Evolutionary conservation across 2,888 invertebrate species (phyloP), one percentile per base, ranked within the genome.

Genomic region (Sepioteuthis lessoniana): DNA sequence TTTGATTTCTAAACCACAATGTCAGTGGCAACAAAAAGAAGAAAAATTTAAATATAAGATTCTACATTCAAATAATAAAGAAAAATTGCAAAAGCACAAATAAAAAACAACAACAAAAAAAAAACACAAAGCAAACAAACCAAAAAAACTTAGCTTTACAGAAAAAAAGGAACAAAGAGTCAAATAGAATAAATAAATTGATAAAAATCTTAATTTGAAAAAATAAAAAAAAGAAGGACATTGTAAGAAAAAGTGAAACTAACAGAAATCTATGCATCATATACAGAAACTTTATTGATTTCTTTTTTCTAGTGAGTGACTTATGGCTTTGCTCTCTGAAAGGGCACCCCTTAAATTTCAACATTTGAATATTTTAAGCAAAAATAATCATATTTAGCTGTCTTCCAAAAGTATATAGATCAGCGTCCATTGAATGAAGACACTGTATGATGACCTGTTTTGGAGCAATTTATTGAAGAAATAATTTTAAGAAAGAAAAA

Each of bases 381-480:
- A 76, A 76, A 76, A 76, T 76, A 76, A 76, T 76, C 76, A n/a
- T n/a, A 76, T 76, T 76, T 76, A 35, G n/a, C 16, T 76, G 76
- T 76, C 35, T 76, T 76, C n/a, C 76, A 76, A 76, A n/a, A 76
- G n/a, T 76, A 76, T 76, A 76, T 76, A 76, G 76, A 76, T 76
- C 76, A 76, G 25, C n/a, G n/a, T 76, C 35, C n/a, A 76, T 76
- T 76, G 76, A 76, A 76, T 76, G 76, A 13, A 35, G 76, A 76
- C 55, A 55, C 55, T 21, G 55, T 55, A 55, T 55, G 25, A 55
- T n/a, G 76, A 76, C 76, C 76, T 76, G 76, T 55, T 55, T 55
- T 25, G 55, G n/a, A 35, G 76, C 16, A n/a, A 76, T 76, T 76
- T 76, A 76, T 76, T 76, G 76, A 76, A 76, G 76, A 76, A 76